Evolutionary conservation across 2,888 invertebrate species (phyloP).

Genomic region (Drosophila antonietae): DNA sequence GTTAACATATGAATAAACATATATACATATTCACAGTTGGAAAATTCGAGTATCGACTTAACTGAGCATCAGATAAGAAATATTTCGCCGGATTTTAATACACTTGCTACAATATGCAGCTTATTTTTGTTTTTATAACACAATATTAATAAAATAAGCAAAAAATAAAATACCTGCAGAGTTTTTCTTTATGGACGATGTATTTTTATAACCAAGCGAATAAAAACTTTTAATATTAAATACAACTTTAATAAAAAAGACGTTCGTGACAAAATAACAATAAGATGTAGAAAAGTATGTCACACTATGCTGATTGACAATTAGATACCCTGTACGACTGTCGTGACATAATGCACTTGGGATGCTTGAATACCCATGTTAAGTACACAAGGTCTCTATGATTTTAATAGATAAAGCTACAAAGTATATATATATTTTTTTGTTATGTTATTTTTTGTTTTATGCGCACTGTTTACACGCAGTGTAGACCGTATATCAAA

Average conservation of each 20-base stretch:
- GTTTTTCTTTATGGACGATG: not conserved
- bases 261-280: conserved; percentile 7
- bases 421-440: not conserved
- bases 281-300: not conserved
- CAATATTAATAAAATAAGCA: not conserved
- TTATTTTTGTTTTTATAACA: not conserved
- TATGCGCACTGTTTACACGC: not conserved
- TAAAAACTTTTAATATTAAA: conserved; percentile 5
- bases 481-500: not conserved
- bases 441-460: not conserved
- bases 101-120: not conserved
- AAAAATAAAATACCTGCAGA: not conserved
- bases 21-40: not conserved
- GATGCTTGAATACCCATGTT: not conserved
- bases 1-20: not conserved
- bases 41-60: not conserved
- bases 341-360: conserved; percentile 15
- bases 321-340: conserved; percentile 13
- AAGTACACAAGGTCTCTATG: conserved; percentile 1
- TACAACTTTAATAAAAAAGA: not conserved
- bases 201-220: not conserved
- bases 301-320: not conserved
- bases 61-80: not conserved
- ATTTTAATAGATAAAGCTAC: not conserved
- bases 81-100: not conserved